Base-by-base conservation (phyloP, 1,140 invertebrate species). In the Cherax quadricarinatus region DNA sequence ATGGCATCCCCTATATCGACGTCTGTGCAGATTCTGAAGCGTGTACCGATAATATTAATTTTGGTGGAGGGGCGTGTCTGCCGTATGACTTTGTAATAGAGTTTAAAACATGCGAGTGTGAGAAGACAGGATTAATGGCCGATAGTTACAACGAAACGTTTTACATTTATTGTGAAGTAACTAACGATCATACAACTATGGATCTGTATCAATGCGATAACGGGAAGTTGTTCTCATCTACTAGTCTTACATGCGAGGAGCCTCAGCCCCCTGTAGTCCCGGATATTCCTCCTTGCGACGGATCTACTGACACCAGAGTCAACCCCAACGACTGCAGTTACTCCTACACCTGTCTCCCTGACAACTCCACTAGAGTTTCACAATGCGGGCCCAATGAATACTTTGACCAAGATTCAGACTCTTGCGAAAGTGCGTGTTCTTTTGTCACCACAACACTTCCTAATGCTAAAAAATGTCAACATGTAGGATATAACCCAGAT, bases 251-350 rank as follows among this genome's bases (percentile, higher is more conserved):
- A 4, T 89, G 88, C 57, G 18, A 73, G 0, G 18, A 12, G 18
- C 24, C 53, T 10, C 30, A 41, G 2, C 30, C 30, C 30, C 30
- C 30, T 41, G 30, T 41, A 2, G 2, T 41, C 30, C 79, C 88
- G 10, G 12, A 9, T n/a, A 81, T 57, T 4, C 88, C 88, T 9
- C 9, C 51, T 4, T 70, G 75, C 18, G 53, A 51, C 10, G 79
- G 60, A 12, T 41, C 30, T 24, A 48, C 41, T 7, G 88, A 51
- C 18, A 70, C 79, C 53, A 62, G 41, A 21, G 78, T 82, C 9
- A 89, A 89, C 73, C 88, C 88, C 4, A 62, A 82, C 0, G 79
- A 89, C 53, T 89, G 88, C 30, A 48, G 49, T 5, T 89, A 21
- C 30, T 41, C 30, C 30, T 41, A 41, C 30, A 41, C 30, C 30